Evolutionary conservation across 2,113 vertebrate genomes (phyloP).

Genomic region (Anseranas semipalmata): DNA sequence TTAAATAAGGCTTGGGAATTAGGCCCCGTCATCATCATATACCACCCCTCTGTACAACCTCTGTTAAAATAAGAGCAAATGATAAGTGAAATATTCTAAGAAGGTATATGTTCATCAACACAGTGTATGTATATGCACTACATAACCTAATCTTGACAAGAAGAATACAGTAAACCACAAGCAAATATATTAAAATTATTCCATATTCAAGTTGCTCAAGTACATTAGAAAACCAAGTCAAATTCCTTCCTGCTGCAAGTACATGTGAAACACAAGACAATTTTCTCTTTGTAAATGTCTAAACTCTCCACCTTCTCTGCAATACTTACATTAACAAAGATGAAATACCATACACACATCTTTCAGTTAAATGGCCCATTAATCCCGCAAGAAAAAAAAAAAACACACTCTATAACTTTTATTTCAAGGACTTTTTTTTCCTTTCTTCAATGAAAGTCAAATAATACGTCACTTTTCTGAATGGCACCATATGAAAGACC

Average conservation of each 20-base stretch:
- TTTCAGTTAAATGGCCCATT: constrained; percentile 16
- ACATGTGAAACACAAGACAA: background rate
- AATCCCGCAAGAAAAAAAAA: background rate
- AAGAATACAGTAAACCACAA: background rate
- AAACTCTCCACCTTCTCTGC: background rate
- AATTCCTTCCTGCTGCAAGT: background rate
- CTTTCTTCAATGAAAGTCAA: constrained; percentile 3
- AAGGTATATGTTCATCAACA: background rate
- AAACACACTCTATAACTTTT: background rate
- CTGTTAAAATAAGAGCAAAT: background rate
- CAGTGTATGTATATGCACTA: background rate
- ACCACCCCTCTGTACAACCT: background rate
- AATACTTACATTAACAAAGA: background rate
- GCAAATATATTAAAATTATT: background rate
- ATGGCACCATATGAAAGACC: background rate
- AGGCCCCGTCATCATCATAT: background rate
- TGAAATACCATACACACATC: background rate
- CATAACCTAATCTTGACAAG: background rate
- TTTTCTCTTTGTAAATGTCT: background rate
- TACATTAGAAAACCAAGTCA: background rate
- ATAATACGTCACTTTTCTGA: constrained; percentile 17
- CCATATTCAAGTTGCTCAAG: background rate
- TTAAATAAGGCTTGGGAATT: background rate
- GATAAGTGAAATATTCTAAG: background rate
- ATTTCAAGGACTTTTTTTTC: background rate